Evolutionary conservation across 2,797 vertebrate species (phyloP).

Genomic region (Enteromius unitaeniatus): DNA sequence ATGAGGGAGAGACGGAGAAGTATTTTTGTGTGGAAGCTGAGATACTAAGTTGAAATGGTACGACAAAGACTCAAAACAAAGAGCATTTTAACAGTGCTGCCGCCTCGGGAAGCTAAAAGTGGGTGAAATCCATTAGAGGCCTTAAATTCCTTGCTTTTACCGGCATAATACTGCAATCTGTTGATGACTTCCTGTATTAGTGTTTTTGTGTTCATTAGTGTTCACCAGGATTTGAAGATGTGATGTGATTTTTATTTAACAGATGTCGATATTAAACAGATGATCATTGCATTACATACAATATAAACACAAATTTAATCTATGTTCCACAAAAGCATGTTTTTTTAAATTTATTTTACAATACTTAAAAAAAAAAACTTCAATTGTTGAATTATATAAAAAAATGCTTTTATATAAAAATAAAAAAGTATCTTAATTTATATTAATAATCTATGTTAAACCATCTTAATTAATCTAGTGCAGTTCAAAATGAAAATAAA

Average conservation of each 20-base stretch:
- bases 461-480: background rate
- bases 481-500: background rate
- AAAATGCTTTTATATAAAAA: background rate
- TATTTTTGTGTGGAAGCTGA: constrained; percentile 27
- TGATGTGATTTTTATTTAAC: background rate
- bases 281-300: background rate
- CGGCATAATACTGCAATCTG: background rate
- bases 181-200: background rate
- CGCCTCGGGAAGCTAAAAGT: constrained; percentile 10
- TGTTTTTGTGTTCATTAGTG: background rate
- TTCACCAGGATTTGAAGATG: background rate
- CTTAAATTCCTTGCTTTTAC: background rate
- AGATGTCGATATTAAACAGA: background rate
- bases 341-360: background rate
- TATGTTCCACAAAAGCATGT: background rate
- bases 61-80: constrained; percentile 6
- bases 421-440: background rate
- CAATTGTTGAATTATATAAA: background rate
- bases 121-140: constrained; percentile 8
- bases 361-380: background rate
- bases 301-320: background rate
- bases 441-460: background rate
- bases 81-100: constrained; percentile 27
- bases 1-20: constrained; percentile 4
- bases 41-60: constrained; percentile 19